Base-by-base conservation (phyloP, 2,888 invertebrate species). In the Melanostoma mellinum region DNA sequence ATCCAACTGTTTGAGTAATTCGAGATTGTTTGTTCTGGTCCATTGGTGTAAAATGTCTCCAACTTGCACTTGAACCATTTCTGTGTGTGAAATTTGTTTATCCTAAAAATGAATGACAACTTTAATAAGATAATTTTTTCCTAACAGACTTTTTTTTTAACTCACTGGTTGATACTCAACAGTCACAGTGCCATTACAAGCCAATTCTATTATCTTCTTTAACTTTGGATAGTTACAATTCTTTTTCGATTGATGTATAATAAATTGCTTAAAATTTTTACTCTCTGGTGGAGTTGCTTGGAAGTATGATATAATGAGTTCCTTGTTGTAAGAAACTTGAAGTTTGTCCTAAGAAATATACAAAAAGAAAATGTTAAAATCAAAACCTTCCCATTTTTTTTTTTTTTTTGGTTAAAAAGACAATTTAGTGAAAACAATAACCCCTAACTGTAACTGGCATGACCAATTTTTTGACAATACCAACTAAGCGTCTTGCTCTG, bases 171-270 rank as follows among this genome's bases (percentile, higher is more conserved):
- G 88, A 85, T 89, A 91, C 81, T 89, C 87, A 73, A 90, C 88
- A 36, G 86, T 82, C 2, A 91, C 87, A 86, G 89, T 88, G 67
- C 89, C 87, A 9, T 87, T 87, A 33, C 89, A 89, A 35, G 89
- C 89, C 75, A 88, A 75, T 68, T 88, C 88, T 73, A 91, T 89
- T 9, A 91, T 86, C 69, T 89, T 88, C 58, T 89, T 88, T 72
- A 91, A 86, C 69, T 89, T 90, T 53, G 87, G 88, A 86, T 90
- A 88, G 87, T 91, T 90, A 71, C 90, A 89, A 67, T 89, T 89
- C 68, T 87, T 88, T 85, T 90, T 91, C 61, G 91, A 90, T 79
- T 87, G 88, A 75, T 89, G 87, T 60, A 91, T 74, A 58, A 91
- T 86, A 73, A 90, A 89, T 63, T 89, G 88, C 78, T 88, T 89